Evolutionary conservation across 2,797 vertebrate species (phyloP).

Genomic region (Esox masquinongy): DNA sequence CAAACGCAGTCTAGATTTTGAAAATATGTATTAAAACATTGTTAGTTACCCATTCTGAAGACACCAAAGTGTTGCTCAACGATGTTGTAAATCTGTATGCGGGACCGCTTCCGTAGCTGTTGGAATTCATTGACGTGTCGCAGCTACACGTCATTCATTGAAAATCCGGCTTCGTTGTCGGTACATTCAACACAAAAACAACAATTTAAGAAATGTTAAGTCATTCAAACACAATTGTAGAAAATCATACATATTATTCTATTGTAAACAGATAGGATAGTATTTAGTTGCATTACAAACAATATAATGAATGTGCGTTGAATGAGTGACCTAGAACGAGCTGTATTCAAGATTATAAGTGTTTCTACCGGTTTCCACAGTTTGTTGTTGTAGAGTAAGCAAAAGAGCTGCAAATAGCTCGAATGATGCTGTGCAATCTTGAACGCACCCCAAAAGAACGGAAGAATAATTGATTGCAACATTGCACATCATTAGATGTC

Average conservation of each 20-base stretch:
- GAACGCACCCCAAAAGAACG: slow-evolving; percentile 10
- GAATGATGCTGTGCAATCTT: slow-evolving; percentile 26
- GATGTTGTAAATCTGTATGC: background rate
- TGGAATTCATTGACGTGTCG: slow-evolving; percentile 64
- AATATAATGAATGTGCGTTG: slow-evolving; percentile 51
- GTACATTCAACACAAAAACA: slow-evolving; percentile 35
- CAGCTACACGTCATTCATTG: slow-evolving; percentile 38
- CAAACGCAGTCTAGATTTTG: background rate
- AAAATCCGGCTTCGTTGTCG: background rate
- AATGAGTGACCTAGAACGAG: background rate
- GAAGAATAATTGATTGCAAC: background rate
- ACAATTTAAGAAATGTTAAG: slow-evolving; percentile 5
- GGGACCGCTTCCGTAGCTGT: slow-evolving; percentile 59
- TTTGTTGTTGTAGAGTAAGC: background rate
- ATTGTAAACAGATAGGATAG: background rate
- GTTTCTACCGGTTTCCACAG: slow-evolving; percentile 14
- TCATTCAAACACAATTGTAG: background rate
- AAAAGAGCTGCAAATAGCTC: background rate
- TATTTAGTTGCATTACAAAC: background rate
- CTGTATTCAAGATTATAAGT: slow-evolving; percentile 54
- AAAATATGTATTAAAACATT: background rate
- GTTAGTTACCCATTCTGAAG: slow-evolving; percentile 63
- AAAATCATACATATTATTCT: background rate
- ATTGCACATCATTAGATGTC: slow-evolving; percentile 21
- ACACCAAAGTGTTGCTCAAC: slow-evolving; percentile 15